Evolutionary conservation across 1,140 invertebrate genomes (phyloP), one percentile per base, ranked within the genome.

Genomic region (Goniozus legneri): DNA sequence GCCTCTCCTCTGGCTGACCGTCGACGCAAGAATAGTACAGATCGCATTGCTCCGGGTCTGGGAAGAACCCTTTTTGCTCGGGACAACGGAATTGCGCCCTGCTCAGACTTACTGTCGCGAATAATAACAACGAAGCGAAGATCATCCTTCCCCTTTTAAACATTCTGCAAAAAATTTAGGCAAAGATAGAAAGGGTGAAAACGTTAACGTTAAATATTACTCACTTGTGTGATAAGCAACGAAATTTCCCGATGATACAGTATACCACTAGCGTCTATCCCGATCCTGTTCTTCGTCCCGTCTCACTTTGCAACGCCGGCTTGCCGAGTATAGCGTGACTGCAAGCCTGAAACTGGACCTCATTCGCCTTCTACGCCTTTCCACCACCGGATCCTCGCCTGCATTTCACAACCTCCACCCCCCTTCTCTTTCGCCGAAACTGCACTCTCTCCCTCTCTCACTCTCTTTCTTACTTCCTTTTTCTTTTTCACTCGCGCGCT

Each of bases 41-140:
- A 73, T 92, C 90, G 67, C 90, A 92, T 67, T 91, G 87, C 54
- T 82, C 79, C 2, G 77, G 77, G 69, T 91, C 87, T 1, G 87
- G 78, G 73, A 84, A 91, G 70, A 80, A 90, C 15, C 89, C 88
- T 50, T 84, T 85, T 43, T 82, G 77, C 43, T 86, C 82, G 2
- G 87, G 87, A 60, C 88, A 90, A 51, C 83, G 75, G 68, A 85
- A 87, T 37, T 83, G 66, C 4, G 44, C 63, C 10, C 21, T 40
- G 15, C 31, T 48, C 19, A 50, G 33, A 49, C 42, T 48, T 22
- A 46, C 42, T 22, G 36, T 21, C 12, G 44, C 12, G 18, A 22
- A 19, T 30, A 22, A 22, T 31, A 40, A 36, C 34, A 40, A 13
- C 32, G 24, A 46, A 38, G 39, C 12, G 15, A 18, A 15, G 7